Evolutionary conservation across 2,797 vertebrate species (phyloP).

Genomic region (Phoeniculus purpureus): DNA sequence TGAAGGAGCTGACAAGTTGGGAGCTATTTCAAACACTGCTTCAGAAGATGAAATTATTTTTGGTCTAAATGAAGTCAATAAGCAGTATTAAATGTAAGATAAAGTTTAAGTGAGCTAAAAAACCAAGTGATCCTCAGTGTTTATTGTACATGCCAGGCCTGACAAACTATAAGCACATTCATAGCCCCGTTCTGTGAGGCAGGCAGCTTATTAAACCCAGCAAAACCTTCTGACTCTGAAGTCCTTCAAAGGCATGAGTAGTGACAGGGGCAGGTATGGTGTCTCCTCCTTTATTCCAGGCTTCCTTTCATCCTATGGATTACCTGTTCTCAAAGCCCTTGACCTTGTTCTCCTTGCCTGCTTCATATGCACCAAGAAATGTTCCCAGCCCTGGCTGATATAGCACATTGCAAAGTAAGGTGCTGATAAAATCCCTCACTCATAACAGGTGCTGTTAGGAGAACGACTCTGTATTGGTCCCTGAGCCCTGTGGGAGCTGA

Average conservation of each 20-base stretch:
- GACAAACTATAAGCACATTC: conserved; percentile 11
- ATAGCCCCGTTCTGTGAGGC: neutral
- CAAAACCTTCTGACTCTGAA: neutral
- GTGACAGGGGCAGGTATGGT: neutral
- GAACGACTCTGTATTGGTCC: rapidly evolving
- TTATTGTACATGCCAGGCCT: neutral
- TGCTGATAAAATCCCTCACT: neutral
- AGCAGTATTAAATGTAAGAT: conserved; percentile 30
- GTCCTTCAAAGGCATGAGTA: neutral
- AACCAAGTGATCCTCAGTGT: neutral
- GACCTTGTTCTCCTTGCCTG: neutral
- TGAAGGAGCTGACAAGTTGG: conserved; percentile 19
- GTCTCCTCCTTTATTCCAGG: neutral
- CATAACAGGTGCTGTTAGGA: rapidly evolving
- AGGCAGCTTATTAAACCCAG: neutral
- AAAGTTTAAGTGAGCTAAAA: conserved; percentile 22
- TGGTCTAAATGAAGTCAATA: conserved; percentile 54
- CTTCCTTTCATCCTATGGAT: neutral
- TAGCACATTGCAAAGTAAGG: neutral
- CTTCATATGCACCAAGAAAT: neutral
- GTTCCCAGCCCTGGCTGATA: neutral
- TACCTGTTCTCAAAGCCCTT: neutral
- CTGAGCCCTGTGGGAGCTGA: rapidly evolving
- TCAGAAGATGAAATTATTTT: conserved; percentile 62
- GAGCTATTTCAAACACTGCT: conserved; percentile 63